Conservation (phyloP, 2,888 invertebrate species). For the Caenorhabditis drosophilae region DNA sequence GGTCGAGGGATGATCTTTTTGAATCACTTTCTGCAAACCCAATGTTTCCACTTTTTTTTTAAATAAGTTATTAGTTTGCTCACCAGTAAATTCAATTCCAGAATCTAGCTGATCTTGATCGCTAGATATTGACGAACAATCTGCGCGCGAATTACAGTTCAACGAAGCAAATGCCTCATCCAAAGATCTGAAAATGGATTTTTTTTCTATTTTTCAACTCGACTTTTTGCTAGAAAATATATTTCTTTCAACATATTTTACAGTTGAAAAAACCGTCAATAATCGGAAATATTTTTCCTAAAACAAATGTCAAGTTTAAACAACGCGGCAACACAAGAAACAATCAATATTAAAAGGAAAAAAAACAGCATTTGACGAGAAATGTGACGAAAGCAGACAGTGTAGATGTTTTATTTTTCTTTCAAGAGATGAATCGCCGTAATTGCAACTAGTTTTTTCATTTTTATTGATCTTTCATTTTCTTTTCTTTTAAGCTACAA, state of each 20-base stretch:
- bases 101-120: slow-evolving; percentile 37
- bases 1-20: slow-evolving; percentile 53
- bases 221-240: too few species aligned
- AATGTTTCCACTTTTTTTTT: neutral
- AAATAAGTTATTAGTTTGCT: neutral
- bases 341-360: neutral
- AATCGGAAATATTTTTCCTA: too few species aligned
- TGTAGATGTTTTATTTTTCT: too few species aligned
- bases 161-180: slow-evolving; percentile 37
- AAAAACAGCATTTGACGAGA: too few species aligned
- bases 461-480: neutral
- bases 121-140: slow-evolving; percentile 38
- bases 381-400: too few species aligned
- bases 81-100: slow-evolving; percentile 34
- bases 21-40: slow-evolving; percentile 33
- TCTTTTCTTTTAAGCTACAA: too few species aligned
- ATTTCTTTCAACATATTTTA: too few species aligned
- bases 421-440: too few species aligned
- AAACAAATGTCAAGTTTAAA: neutral
- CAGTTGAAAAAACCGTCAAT: too few species aligned
- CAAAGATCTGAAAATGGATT: slow-evolving; percentile 39
- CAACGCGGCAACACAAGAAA: neutral
- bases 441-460: neutral
- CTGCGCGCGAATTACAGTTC: slow-evolving; percentile 22
- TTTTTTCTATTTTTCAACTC: too few species aligned